Conservation (phyloP, 2,113 vertebrate genomes). For the Alethe castanea region DNA sequence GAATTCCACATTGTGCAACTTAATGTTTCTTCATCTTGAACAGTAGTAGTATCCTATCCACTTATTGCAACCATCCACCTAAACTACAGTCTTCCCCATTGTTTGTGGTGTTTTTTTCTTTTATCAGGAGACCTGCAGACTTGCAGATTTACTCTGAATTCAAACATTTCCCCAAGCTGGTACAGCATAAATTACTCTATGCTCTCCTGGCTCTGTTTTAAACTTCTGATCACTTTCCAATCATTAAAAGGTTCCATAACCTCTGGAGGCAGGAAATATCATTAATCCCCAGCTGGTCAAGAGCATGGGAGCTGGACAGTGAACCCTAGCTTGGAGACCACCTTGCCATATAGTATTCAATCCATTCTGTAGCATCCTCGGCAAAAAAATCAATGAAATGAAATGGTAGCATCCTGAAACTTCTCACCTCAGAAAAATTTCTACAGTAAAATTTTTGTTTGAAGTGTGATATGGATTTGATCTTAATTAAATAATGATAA, state of each 20-base stretch:
- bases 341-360: background rate
- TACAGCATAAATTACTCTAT: background rate
- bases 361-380: background rate
- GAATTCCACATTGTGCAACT: background rate
- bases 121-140: background rate
- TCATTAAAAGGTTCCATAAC: background rate
- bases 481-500: background rate
- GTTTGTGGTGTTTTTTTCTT: background rate
- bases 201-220: background rate
- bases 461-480: background rate
- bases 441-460: background rate
- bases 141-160: background rate
- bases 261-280: background rate
- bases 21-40: background rate
- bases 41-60: background rate
- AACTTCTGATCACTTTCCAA: background rate
- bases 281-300: fast-evolving
- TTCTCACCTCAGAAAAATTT: background rate
- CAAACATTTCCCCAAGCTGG: background rate
- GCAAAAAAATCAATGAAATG: background rate
- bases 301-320: background rate
- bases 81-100: background rate
- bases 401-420: background rate
- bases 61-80: background rate
- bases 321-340: background rate